Percentiles rank a stretch among this genome's conserved stretches.
Conservation (phyloP, 2,888 invertebrate genomes). For the Acheta domesticus region DNA sequence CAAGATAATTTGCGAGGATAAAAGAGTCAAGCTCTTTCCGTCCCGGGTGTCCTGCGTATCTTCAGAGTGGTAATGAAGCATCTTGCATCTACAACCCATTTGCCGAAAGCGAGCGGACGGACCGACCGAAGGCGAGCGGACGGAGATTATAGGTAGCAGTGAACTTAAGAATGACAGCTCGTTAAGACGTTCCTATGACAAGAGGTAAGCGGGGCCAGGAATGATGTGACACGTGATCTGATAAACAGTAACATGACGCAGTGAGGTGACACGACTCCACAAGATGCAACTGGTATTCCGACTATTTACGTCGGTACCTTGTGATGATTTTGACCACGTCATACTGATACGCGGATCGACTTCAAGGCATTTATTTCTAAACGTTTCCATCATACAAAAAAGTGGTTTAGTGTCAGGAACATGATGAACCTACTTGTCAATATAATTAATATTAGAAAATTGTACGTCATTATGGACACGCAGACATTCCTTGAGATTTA, state of each 20-base stretch:
- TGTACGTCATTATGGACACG: too few relatives aligned
- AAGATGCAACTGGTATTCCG: not conserved
- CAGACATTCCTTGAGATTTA: too few relatives aligned
- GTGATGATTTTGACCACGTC: too few relatives aligned
- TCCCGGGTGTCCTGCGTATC: not conserved
- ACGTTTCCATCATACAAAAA: too few relatives aligned
- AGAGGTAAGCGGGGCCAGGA: not conserved
- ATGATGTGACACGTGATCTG: not conserved
- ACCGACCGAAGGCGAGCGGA: not conserved
- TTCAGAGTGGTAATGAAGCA: not conserved
- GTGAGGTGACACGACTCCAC: conserved; percentile 4
- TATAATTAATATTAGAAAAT: too few relatives aligned
- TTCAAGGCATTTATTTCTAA: too few relatives aligned
- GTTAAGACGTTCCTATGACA: not conserved
- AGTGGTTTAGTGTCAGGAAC: too few relatives aligned
- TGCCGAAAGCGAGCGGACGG: not conserved
- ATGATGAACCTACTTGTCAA: too few relatives aligned
- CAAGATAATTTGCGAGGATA: not conserved
- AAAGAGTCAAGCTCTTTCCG: not conserved
- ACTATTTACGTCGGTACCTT: too few relatives aligned
- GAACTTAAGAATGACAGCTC: not conserved
- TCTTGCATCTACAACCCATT: not conserved
- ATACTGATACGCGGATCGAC: too few relatives aligned
- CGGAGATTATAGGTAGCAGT: not conserved
- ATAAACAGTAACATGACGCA: not conserved